These are phyloP conservation scores for Kuschelorhynchus macadamiae DNA, from an alignment of 2,888 invertebrate species.

Conservation along the genomic window DNA sequence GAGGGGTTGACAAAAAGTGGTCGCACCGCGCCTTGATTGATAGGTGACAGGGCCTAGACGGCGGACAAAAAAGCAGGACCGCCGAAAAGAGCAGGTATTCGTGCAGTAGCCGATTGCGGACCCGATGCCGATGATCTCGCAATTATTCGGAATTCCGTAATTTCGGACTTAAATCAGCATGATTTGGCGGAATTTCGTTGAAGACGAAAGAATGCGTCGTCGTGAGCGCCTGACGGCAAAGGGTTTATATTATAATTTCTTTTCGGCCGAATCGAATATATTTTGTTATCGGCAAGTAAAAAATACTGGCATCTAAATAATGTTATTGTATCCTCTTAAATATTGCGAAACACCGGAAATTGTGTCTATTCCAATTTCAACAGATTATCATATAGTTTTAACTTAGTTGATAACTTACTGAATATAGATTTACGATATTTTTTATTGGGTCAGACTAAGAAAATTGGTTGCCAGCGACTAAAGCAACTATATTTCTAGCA, in stretches of 20 bases:
- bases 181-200: conserved; percentile 47
- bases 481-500: too few species aligned
- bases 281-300: neutral
- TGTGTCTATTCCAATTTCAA: too few species aligned
- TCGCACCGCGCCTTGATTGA: conserved; percentile 69
- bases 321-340: too few species aligned
- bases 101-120: conserved; percentile 13
- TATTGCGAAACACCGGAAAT: too few species aligned
- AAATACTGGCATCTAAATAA: too few species aligned
- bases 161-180: conserved; percentile 45
- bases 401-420: too few species aligned
- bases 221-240: neutral
- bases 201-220: conserved; percentile 31
- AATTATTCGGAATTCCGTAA: conserved; percentile 51
- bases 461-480: too few species aligned
- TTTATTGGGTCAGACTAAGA: too few species aligned
- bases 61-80: conserved; percentile 62
- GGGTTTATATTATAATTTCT: conserved; percentile 10
- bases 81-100: conserved; percentile 47
- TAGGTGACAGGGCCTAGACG: conserved; percentile 69
- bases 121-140: conserved; percentile 45
- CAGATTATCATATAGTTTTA: too few species aligned
- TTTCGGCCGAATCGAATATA: neutral
- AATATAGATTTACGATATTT: too few species aligned
- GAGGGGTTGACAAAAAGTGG: conserved; percentile 69